Evolutionary conservation across 2,888 invertebrate genomes (phyloP).

Genomic region (Dynastes hyllus): DNA sequence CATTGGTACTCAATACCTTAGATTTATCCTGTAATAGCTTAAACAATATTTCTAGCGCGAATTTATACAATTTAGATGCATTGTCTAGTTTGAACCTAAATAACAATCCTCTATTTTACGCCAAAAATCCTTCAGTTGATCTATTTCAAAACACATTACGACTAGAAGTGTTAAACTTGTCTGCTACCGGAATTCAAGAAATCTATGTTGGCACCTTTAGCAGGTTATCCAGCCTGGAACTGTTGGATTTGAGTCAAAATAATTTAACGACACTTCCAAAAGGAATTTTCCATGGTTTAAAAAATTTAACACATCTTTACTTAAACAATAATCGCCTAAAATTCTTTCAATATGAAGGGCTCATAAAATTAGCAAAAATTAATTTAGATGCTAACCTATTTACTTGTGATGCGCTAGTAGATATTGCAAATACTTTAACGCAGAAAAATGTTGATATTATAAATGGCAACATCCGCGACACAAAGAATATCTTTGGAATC

Average conservation of each 20-base stretch:
- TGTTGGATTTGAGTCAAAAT: conserved; percentile 26
- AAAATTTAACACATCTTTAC: background rate
- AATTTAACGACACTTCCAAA: background rate
- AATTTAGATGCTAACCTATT: conserved; percentile 5
- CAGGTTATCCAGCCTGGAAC: background rate
- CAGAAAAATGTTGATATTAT: background rate
- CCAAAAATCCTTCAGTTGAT: background rate
- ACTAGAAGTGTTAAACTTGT: background rate
- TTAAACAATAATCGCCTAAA: conserved; percentile 3
- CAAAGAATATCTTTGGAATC: conserved; percentile 12
- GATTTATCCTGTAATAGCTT: background rate
- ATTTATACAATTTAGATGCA: background rate
- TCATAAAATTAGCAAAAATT: background rate
- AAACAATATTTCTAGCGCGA: background rate
- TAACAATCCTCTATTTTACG: conserved; percentile 3
- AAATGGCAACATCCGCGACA: background rate
- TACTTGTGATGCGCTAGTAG: conserved; percentile 9
- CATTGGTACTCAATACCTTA: background rate
- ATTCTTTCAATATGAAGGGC: background rate
- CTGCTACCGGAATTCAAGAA: background rate
- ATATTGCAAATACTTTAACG: background rate
- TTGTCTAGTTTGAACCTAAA: background rate
- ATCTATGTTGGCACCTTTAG: background rate
- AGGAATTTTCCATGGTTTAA: conserved; percentile 11
- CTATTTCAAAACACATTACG: conserved; percentile 1